These are phyloP conservation scores for Epicauta chinensis DNA, from an alignment of 1,140 invertebrate genomes.

Conservation along the genomic window DNA sequence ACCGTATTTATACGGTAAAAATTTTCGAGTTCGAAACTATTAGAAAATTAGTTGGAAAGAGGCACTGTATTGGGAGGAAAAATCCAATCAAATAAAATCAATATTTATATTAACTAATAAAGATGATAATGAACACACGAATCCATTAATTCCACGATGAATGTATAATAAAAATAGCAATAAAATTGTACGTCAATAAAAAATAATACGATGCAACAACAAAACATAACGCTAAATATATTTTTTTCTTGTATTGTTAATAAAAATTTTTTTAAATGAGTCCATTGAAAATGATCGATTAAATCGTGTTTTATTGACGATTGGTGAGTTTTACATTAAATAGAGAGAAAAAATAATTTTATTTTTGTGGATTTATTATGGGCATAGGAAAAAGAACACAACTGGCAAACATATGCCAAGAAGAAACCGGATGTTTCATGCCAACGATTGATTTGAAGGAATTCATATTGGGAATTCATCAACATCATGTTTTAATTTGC, in stretches of 20 bases:
- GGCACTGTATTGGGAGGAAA: no score
- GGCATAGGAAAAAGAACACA: constrained; percentile 24
- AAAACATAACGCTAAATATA: neutral
- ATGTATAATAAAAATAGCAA: neutral
- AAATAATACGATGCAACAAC: neutral
- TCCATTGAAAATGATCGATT: no score
- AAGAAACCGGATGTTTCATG: constrained; percentile 36
- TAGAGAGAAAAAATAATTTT: constrained; percentile 23
- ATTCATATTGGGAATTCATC: constrained; percentile 32
- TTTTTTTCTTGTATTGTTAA: no score
- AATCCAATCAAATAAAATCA: no score
- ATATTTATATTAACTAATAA: neutral
- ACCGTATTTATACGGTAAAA: no score
- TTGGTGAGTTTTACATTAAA: neutral
- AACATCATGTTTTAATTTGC: no score
- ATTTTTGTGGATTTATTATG: constrained; percentile 25
- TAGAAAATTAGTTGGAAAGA: no score
- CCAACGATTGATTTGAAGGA: constrained; percentile 38
- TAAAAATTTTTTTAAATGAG: no score
- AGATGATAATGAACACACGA: neutral
- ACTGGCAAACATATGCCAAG: constrained; percentile 39
- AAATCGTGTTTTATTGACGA: no score
- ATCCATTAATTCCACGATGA: neutral
- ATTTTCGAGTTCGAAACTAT: no score
- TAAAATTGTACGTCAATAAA: neutral